A percentile compares a stretch with the other conserved stretches of the same genome.
Evolutionary conservation across 2,113 vertebrate species (phyloP).

Genomic region (Hylia prasina): DNA sequence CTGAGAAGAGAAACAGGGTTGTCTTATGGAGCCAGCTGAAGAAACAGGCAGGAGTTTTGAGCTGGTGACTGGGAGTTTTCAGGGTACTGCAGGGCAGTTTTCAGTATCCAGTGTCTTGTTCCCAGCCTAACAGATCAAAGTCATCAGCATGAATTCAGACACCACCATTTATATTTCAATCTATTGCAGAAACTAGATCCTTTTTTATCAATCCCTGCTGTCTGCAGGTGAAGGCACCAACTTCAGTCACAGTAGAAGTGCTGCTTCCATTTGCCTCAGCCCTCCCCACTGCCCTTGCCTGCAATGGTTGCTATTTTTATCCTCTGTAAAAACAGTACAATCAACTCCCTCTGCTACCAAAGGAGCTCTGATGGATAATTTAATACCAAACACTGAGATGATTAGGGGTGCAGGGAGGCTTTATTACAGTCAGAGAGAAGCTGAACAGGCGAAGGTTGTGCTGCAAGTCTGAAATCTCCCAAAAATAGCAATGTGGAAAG

Average conservation of each 20-base stretch:
- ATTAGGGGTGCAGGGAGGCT: background rate
- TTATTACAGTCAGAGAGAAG: constrained; percentile 1
- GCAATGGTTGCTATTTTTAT: constrained; percentile 20
- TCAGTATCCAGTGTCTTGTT: background rate
- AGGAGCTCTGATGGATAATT: constrained; percentile 46
- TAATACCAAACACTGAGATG: background rate
- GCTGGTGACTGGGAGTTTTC: background rate
- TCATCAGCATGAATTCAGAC: background rate
- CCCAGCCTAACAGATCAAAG: background rate
- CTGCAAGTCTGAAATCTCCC: background rate
- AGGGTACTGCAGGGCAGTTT: background rate
- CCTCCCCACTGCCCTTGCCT: background rate
- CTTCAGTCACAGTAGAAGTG: background rate
- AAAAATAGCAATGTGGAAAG: constrained; percentile 4
- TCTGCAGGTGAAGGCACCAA: background rate
- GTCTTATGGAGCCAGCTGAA: background rate
- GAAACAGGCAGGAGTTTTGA: background rate
- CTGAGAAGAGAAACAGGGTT: background rate
- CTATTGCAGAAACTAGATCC: background rate
- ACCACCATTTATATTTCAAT: accelerated
- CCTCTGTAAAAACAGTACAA: background rate
- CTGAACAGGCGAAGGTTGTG: background rate
- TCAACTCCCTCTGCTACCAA: constrained; percentile 16
- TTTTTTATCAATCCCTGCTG: background rate
- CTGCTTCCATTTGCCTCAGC: background rate